Evolutionary conservation across 2,113 vertebrate genomes (phyloP), one percentile per base, ranked within the genome.

Genomic region (Ursus arctos): DNA sequence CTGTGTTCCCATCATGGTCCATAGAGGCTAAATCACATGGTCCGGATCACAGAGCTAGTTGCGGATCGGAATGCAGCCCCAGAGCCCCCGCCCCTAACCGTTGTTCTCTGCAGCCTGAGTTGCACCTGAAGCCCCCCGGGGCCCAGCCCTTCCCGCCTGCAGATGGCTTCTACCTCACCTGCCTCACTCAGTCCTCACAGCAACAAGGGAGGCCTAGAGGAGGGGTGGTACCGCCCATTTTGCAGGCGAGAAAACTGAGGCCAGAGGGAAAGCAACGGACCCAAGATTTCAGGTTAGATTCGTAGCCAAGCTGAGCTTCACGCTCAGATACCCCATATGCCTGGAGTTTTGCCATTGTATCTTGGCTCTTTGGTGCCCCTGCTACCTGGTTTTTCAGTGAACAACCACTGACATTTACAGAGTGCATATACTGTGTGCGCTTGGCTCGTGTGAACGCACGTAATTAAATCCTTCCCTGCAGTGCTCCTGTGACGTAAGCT

Each of bases 361-460:
- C n/a, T 47, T 33, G 77, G 26, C 16, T 67, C 5, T 67, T 49
- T 28, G 10, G 3, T 14, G 0, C 7, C 1, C 26, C 14, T 5
- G 26, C 55, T 6, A 13, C 19, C 6, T 59, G 8, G 1, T 22
- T 59, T 59, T 69, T n/a, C 43, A n/a, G 19, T 7, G 2, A 24
- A 51, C 9, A 51, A 26, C 21, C 26, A 1, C 33, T 72, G 1
- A 7, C 1, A 0, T 55, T 71, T 57, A n/a, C n/a, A 6, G 13
- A 51, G 11, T 6, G 33, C 6, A 31, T 3, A 2, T 19, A 21
- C 8, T 18, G 1, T 7, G 12, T 9, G 31, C 3, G 2, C 43
- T 19, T 43, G 40, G n/a, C 53, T 71, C 15, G 0, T 47, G 11
- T n/a, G 24, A 33, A 53, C 19, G 26, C 9, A 0, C 31, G 12